Evolutionary conservation across 2,797 vertebrate genomes (phyloP).

Genomic region (Chelonia mydas): DNA sequence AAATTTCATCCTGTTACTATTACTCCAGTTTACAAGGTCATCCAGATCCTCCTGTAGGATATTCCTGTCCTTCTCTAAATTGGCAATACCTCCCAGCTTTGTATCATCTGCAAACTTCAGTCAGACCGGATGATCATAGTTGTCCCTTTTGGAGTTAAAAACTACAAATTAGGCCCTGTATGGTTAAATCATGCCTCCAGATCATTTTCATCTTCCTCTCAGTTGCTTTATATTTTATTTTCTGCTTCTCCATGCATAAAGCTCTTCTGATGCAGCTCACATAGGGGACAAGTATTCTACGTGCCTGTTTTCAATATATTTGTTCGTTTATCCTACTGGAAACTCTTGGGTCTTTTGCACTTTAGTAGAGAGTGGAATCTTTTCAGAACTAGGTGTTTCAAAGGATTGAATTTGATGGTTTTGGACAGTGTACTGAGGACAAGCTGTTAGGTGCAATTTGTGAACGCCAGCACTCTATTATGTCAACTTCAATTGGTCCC

Average conservation of each 20-base stretch:
- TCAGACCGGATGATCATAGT: no score
- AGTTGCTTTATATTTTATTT: not conserved
- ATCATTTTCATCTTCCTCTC: not conserved
- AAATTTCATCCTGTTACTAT: no score
- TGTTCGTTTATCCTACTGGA: not conserved
- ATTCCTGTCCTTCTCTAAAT: no score
- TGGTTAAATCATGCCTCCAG: not conserved
- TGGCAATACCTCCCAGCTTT: no score
- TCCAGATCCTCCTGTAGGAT: no score
- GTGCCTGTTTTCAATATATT: not conserved
- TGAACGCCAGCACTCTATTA: not conserved
- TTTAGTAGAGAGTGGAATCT: not conserved
- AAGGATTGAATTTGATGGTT: not conserved
- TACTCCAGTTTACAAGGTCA: no score
- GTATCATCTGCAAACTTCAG: no score
- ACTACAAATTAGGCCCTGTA: not conserved
- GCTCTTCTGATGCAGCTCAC: not conserved
- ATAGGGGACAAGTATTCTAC: not conserved
- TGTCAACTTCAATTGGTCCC: not conserved
- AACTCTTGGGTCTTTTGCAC: not conserved
- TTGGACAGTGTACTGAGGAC: not conserved
- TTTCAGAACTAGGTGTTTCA: not conserved
- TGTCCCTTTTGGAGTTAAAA: not conserved
- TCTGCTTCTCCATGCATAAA: not conserved
- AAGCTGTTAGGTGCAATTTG: not conserved